Conservation (phyloP, 2,888 invertebrate genomes). For the Emesis furor region DNA sequence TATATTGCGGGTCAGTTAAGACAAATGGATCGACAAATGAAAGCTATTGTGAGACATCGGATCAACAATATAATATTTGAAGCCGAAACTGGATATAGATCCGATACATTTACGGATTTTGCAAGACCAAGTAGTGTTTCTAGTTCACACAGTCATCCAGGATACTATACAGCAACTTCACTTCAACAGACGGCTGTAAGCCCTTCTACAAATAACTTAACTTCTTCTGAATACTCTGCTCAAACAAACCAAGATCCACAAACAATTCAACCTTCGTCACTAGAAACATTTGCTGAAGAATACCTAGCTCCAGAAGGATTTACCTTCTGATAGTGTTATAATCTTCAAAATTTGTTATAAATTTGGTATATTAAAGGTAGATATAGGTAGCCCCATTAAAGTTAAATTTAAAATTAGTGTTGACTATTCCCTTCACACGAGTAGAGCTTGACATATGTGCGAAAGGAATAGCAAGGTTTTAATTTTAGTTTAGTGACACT, state of each 20-base stretch:
- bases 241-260: conserved; percentile 46
- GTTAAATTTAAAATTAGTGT: conserved; percentile 14
- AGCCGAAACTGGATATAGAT: conserved; percentile 62
- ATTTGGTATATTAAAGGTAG: conserved; percentile 17
- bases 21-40: conserved; percentile 57
- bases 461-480: background rate
- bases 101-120: conserved; percentile 52
- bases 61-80: conserved; percentile 70
- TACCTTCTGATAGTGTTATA: conserved; percentile 18
- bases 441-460: conserved; percentile 14
- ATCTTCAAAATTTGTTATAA: conserved; percentile 23
- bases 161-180: conserved; percentile 57
- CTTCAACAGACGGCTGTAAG: conserved; percentile 42
- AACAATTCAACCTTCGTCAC: conserved; percentile 14
- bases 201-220: conserved; percentile 46
- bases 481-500: conserved; percentile 7
- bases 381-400: background rate
- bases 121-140: conserved; percentile 49
- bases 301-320: too few relatives aligned
- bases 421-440: conserved; percentile 11
- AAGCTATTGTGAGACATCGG: conserved; percentile 65
- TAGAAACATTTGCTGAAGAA: conserved; percentile 25
- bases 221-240: conserved; percentile 48
- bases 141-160: conserved; percentile 56
- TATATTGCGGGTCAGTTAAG: conserved; percentile 65